Evolutionary conservation across 2,888 invertebrate species (phyloP), one percentile per base, ranked within the genome.

Genomic region (Venustoraphidia nigricollis): DNA sequence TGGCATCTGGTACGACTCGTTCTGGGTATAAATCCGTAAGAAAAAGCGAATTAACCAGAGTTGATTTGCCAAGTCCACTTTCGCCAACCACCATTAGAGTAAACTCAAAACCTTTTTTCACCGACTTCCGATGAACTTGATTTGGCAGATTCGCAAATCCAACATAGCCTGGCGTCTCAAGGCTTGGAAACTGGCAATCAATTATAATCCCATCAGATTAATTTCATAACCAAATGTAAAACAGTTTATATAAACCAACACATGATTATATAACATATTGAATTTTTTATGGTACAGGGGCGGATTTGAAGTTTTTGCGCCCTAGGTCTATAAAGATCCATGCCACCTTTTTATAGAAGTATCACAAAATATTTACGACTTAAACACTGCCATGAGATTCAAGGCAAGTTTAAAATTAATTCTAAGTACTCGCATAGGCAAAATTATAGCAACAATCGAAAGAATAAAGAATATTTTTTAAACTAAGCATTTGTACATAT

Each of bases 31-130:
- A 73, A 66, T 96, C 95, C 39, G 93, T 94, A 50, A 94, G 71
- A 66, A 96, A 96, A 49, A 96, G 72, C 52, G 93, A 93, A 67
- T 95, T 95, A 45, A 96, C 92, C 44, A 96, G 72, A 0, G 96
- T 96, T 0, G 94, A 94, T 70, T 96, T 96, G 36, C 96, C 96
- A 38, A 95, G 71, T 0, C 95, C 93, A 56, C 83, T 83, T 64
- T 81, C 78, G 37, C 92, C 91, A 9, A 91, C 94, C 48, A 96
- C 94, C 95, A 96, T 95, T 10, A 96, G 70, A 1, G 95, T 95
- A 65, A 96, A 96, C 69, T 95, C 95, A 64, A 96, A 96, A 17
- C 95, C 95, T 64, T 94, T 95, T 67, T 96, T 96, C 47, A 95
- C 95, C 1, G 93, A 94, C 68, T 96, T 96, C 53, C 95, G 75